Base-by-base conservation (phyloP, 2,888 invertebrate species). In the Catocala fraxini region DNA sequence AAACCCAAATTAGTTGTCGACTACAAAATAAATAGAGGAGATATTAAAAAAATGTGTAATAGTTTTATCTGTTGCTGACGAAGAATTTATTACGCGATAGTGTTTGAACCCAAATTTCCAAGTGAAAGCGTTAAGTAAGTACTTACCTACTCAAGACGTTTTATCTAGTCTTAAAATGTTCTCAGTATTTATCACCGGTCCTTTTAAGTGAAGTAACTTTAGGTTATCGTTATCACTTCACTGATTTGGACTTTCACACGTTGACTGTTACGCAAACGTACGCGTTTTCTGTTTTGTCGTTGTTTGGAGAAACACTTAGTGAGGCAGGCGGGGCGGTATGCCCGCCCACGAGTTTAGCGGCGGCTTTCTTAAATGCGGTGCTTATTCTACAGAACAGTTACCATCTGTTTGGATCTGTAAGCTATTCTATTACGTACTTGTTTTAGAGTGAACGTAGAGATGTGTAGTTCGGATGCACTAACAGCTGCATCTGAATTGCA, bases 211-310 rank as follows among this genome's bases (percentile, higher is more conserved):
- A 68, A 69, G 85, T 82, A 83, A 84, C 81, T 82, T 80, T 33
- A 25, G 73, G 79, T 84, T 86, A 84, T 85, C 82, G 69, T 73
- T 85, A 85, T 84, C 84, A 79, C 72, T 69, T 73, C 64, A 83
- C 76, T 78, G 83, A 86, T 88, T 87, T 82, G 75, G 73, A 74
- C 89, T 89, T 90, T 90, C 87, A 89, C 89, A 85, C 83, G 68
- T 75, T 46, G 70, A 69, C 65, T 73, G 77, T 89, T 89, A 83
- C 87, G 88, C 84, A 89, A 89, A 85, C 81, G 65, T 71, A 39
- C 35, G 79, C 76, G 75, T 85, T 87, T 87, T 82, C 67, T 75
- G 74, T 82, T 78, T 77, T 77, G 75, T 79, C 68, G 77, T 80
- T 83, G 79, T 87, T 85, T 85, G 76, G 73, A 74, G 71, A 82